A percentile compares a stretch with the other conserved stretches of the same genome.
These are phyloP conservation scores for Balanococcus diminutus DNA, from an alignment of 2,888 invertebrate species.

Conservation along the genomic window DNA sequence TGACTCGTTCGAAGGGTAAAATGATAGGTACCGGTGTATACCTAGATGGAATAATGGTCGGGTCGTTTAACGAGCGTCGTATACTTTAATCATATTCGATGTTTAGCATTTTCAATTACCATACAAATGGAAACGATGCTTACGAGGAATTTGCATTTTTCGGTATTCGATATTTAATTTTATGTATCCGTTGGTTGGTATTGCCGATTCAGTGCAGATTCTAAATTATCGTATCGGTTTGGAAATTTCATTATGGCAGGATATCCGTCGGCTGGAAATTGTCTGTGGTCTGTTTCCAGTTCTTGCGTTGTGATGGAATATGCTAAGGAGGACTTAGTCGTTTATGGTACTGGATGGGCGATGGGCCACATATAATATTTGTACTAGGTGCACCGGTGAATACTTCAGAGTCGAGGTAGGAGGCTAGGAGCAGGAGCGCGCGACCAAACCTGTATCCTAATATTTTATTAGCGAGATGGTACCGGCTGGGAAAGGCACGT, in stretches of 20 bases:
- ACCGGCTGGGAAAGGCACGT: background rate
- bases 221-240: background rate
- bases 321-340: background rate
- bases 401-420: background rate
- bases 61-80: background rate
- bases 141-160: constrained; percentile 21
- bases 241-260: background rate
- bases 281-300: background rate
- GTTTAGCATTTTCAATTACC: constrained; percentile 37
- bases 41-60: background rate
- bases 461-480: constrained; percentile 1
- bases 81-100: constrained; percentile 5
- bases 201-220: background rate
- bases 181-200: background rate
- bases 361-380: background rate
- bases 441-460: background rate
- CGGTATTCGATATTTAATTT: background rate
- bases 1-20: background rate
- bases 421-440: too few species aligned
- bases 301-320: background rate
- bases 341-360: background rate
- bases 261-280: background rate
- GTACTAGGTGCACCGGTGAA: too few species aligned
- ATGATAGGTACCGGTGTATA: background rate
- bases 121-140: constrained; percentile 16